These are phyloP conservation scores for Todiramphus saurophagus DNA, from an alignment of 2,113 vertebrate genomes.

Conservation along the genomic window DNA sequence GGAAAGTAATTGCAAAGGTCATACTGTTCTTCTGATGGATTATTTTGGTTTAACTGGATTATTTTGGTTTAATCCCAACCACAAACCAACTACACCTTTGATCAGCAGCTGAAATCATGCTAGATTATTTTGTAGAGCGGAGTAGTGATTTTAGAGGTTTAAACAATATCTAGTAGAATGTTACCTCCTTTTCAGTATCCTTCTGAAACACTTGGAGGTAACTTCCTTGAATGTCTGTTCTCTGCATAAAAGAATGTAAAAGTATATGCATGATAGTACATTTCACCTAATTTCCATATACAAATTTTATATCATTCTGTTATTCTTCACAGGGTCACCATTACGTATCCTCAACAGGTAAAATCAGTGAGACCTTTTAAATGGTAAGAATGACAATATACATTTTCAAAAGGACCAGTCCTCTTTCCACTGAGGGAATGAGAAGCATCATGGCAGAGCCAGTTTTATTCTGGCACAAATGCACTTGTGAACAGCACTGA, in stretches of 20 bases:
- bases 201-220: background rate
- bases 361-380: background rate
- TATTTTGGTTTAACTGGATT: background rate
- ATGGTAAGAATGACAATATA: background rate
- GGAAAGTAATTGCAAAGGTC: background rate
- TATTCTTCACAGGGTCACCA: background rate
- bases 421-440: background rate
- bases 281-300: background rate
- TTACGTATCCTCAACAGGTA: background rate
- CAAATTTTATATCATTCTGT: background rate
- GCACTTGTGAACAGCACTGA: background rate
- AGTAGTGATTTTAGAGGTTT: background rate
- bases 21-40: background rate
- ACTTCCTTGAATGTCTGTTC: background rate
- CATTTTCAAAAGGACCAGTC: background rate
- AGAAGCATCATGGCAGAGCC: background rate
- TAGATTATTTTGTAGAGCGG: background rate
- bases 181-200: background rate
- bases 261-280: background rate
- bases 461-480: background rate
- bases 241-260: background rate
- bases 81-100: background rate
- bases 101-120: background rate
- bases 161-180: background rate
- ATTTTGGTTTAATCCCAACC: background rate